These are phyloP conservation scores for Timema podura DNA, from an alignment of 2,888 invertebrate genomes.

Conservation along the genomic window DNA sequence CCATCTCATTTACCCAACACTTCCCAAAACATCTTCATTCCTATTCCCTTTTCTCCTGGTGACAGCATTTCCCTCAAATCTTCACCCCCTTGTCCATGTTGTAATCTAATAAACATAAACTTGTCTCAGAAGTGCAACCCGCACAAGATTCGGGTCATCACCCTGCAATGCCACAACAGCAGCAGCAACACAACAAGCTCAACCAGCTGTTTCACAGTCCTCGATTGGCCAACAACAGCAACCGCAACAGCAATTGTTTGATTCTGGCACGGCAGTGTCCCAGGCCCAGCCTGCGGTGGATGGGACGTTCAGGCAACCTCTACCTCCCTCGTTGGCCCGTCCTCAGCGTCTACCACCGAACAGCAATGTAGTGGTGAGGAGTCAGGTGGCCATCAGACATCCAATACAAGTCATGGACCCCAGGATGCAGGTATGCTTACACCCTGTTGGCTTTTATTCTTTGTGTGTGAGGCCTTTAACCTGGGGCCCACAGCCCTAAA, in stretches of 20 bases:
- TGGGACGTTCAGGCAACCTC: slow-evolving; percentile 64
- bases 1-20: no score
- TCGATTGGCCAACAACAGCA: slow-evolving; percentile 19
- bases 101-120: no score
- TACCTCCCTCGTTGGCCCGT: slow-evolving; percentile 56
- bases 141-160: slow-evolving; percentile 19
- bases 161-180: background rate
- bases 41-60: no score
- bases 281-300: slow-evolving; percentile 40
- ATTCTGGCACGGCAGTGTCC: slow-evolving; percentile 8
- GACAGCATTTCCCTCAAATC: no score
- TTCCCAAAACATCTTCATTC: no score
- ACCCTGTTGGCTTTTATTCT: background rate
- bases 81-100: no score
- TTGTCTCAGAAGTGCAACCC: no score
- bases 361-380: slow-evolving; percentile 25
- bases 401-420: slow-evolving; percentile 44
- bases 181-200: slow-evolving; percentile 21
- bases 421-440: slow-evolving; percentile 42
- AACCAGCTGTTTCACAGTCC: slow-evolving; percentile 11
- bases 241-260: slow-evolving; percentile 8
- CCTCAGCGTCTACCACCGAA: slow-evolving; percentile 43
- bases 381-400: slow-evolving; percentile 37
- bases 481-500: no score
- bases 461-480: no score